Conservation (phyloP, 35 echinoderm and acorn worm genomes). For the Stichopus chloronotus region DNA sequence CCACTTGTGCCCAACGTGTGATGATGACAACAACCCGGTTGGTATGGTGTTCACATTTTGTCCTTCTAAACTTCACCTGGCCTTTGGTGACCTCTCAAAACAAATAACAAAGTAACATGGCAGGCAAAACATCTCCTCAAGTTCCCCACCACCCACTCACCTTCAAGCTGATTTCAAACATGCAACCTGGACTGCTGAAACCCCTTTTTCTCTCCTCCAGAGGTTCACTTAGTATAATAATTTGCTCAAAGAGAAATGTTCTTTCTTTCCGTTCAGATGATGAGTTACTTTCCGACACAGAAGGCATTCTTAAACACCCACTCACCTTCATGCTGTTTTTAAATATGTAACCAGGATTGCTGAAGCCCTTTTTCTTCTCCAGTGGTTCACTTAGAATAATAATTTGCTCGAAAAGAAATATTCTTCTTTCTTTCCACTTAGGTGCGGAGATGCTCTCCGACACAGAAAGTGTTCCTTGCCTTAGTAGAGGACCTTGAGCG, state of each 20-base stretch:
- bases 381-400: conserved; percentile 95
- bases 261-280: conserved; percentile 86
- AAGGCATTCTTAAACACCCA: conserved; percentile 34
- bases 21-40: no score
- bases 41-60: no score
- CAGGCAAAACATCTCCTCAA: no score
- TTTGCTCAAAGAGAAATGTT: conserved; percentile 98
- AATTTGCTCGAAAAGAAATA: conserved; percentile 99
- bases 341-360: conserved; percentile 96
- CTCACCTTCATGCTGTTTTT: conserved; percentile 95
- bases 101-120: no score
- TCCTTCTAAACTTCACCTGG: no score
- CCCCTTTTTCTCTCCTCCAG: conserved; percentile 94
- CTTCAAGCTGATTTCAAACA: conserved; percentile 93
- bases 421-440: conserved; percentile 91
- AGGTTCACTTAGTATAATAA: conserved; percentile 92
- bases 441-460: conserved; percentile 65
- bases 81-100: no score
- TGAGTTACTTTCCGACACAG: conserved; percentile 66
- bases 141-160: conserved; percentile 35
- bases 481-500: conserved; percentile 88
- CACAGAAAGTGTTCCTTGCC: conserved; percentile 81
- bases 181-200: conserved; percentile 93
- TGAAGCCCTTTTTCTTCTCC: conserved; percentile 97
- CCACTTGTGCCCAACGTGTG: no score